Evolutionary conservation across 2,113 vertebrate species (phyloP).

Genomic region (Thryonomys swinderianus): DNA sequence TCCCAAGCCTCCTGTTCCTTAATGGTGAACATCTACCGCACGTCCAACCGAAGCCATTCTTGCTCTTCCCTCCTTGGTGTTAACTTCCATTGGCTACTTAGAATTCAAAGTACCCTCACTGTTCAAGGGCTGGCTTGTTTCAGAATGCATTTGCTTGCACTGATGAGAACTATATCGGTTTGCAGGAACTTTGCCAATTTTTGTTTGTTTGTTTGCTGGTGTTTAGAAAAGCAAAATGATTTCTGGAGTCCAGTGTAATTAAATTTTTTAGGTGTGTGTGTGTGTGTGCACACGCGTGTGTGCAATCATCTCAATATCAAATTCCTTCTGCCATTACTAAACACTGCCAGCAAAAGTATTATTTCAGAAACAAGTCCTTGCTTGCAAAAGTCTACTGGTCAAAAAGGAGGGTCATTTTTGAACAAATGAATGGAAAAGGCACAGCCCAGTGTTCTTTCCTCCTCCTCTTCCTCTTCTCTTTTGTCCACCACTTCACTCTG

Average conservation of each 20-base stretch:
- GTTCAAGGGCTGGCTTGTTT: background rate
- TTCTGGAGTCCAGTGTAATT: background rate
- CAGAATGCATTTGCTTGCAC: background rate
- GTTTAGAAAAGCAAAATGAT: background rate
- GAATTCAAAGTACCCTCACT: background rate
- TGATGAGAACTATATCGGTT: background rate
- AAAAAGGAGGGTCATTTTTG: background rate
- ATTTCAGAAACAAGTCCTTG: slow-evolving; percentile 34
- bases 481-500: background rate
- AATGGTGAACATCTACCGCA: background rate
- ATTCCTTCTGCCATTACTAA: background rate
- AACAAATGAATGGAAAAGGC: background rate
- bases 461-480: background rate
- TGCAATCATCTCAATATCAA: background rate
- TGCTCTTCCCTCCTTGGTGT: background rate
- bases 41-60: background rate
- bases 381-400: slow-evolving; percentile 12
- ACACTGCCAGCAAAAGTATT: background rate
- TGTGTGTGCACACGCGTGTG: background rate
- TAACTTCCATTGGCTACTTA: background rate
- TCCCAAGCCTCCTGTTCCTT: background rate
- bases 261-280: too few relatives aligned
- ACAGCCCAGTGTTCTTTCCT: background rate
- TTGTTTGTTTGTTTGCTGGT: background rate
- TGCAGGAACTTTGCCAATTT: background rate